These are phyloP conservation scores for Lacerta bilineata DNA, from an alignment of 2,797 vertebrate species.

Conservation along the genomic window DNA sequence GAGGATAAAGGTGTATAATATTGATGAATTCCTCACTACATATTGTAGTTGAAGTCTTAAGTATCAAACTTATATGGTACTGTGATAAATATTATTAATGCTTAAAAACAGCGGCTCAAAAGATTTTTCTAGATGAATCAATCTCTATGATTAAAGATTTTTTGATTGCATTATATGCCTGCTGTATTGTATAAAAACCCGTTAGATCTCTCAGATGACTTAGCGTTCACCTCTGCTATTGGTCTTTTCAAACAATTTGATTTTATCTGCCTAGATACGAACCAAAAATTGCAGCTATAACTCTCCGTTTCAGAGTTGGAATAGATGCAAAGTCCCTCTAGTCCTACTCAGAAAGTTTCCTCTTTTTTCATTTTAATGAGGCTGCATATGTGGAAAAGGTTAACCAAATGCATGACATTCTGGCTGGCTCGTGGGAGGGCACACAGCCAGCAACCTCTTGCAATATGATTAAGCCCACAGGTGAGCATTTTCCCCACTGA, in stretches of 20 bases:
- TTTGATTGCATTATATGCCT: neutral
- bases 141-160: neutral
- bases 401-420: neutral
- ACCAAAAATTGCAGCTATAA: neutral
- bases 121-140: conserved; percentile 25
- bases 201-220: neutral
- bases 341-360: neutral
- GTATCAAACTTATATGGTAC: neutral
- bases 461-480: neutral
- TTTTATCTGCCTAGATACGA: neutral
- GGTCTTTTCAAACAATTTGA: conserved; percentile 14
- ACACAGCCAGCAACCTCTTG: neutral
- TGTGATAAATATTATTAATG: neutral
- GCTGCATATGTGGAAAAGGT: neutral
- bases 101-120: conserved; percentile 11
- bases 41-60: neutral
- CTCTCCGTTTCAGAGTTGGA: neutral
- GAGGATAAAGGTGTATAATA: conserved; percentile 10
- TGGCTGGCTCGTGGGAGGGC: neutral
- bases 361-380: neutral
- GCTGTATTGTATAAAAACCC: neutral
- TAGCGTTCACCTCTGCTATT: neutral
- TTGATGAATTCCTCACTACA: neutral
- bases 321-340: neutral
- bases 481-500: neutral